Evolutionary conservation across 2,113 vertebrate species (phyloP), one percentile per base, ranked within the genome.

Genomic region (Anhinga anhinga): DNA sequence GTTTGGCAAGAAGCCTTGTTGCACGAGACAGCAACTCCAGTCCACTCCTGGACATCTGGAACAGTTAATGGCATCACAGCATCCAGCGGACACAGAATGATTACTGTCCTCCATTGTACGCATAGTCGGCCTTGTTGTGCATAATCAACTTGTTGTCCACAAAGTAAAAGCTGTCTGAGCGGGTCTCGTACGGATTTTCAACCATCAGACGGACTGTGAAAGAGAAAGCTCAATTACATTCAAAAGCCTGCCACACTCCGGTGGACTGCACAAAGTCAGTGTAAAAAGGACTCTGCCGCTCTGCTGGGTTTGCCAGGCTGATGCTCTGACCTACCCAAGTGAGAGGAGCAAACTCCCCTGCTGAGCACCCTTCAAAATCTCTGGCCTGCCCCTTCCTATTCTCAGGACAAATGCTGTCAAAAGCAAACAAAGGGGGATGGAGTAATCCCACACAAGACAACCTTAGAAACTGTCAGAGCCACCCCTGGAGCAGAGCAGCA

Each of bases 41-140:
- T 91, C 81, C 72, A 40, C 71, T 89, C 72, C 82, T 34, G 8
- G 29, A 90, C 29, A 62, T 77, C 80, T 65, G 90, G 94, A 88
- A 88, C 4, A 11, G 21, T 36, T 78, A 74, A 91, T 21, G 19
- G 44, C 63, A 82, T 95, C 65, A 40, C 85, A 94, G 96, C 82
- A 53, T 90, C 94, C 92, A 44, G 25, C 9, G 20, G 81, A 70
- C 30, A 62, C 2, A 45, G 66, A 13, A 76, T 12, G 38, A 52
- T 98, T 98, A 99, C 98, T 99, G 99, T 91, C 99, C 99, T 61
- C 99, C 99, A 0, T 99, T 99, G 97, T 99, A 99, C 90, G 99
- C 99, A 80, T 99, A 99, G 92, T 99, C 99, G 14, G 99, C 99
- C 96, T 99, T 99, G 98, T 99, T 99, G 98, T 99, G 99, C 99